Evolutionary conservation across 2,797 vertebrate genomes (phyloP).

Genomic region (Gadopsis bispinosus): DNA sequence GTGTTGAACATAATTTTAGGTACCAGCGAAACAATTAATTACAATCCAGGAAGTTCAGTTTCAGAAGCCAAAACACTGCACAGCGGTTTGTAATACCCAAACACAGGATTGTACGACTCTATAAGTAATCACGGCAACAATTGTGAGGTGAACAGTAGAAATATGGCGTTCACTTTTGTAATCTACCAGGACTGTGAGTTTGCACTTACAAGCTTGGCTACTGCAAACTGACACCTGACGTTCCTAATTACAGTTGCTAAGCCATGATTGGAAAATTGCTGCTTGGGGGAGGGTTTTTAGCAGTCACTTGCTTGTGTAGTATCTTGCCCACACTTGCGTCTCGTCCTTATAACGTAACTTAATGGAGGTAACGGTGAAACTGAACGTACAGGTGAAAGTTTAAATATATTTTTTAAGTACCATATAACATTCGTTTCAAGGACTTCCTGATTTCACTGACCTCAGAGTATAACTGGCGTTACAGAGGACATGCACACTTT

Average conservation of each 20-base stretch:
- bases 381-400: not conserved
- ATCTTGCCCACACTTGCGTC: not conserved
- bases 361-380: not conserved
- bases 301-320: not conserved
- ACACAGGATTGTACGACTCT: not conserved
- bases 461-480: slow-evolving; percentile 19
- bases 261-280: slow-evolving; percentile 16
- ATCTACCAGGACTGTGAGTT: not conserved
- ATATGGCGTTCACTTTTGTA: rapidly evolving
- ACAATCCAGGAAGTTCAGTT: not conserved
- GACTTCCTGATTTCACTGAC: slow-evolving; percentile 18
- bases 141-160: not conserved
- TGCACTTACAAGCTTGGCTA: not conserved
- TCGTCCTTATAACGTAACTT: not conserved
- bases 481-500: not conserved
- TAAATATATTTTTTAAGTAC: not conserved
- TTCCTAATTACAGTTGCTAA: not conserved
- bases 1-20: not conserved
- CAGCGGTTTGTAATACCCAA: not conserved
- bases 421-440: slow-evolving; percentile 18
- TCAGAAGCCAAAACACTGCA: not conserved
- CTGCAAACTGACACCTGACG: not conserved
- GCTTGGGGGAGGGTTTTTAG: not conserved
- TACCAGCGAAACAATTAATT: not conserved
- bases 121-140: not conserved